Percentiles rank a stretch among this genome's conserved stretches.
Conservation (phyloP, 2,797 vertebrate genomes). For the Odontamblyopus lacepedii region DNA sequence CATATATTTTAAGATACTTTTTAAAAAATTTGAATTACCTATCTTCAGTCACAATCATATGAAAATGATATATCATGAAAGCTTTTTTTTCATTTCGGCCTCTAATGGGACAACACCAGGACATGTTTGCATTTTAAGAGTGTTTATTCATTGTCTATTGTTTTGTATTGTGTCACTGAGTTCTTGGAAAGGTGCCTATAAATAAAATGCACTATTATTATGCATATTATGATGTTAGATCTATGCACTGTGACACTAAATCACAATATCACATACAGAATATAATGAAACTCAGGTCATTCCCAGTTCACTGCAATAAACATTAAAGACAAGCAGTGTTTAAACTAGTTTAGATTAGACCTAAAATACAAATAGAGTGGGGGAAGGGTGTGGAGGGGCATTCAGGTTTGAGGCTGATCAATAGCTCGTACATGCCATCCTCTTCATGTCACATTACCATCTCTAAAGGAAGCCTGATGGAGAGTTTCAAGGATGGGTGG, state of each 20-base stretch:
- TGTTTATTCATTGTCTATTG: not conserved
- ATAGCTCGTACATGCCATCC: constrained; percentile 54
- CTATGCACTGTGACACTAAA: not conserved
- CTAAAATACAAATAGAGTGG: not conserved
- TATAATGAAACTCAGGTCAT: too few species aligned
- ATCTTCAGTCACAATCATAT: too few species aligned
- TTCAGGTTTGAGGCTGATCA: constrained; percentile 58
- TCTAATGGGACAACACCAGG: too few species aligned
- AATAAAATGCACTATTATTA: not conserved
- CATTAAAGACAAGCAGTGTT: not conserved
- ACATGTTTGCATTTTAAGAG: too few species aligned
- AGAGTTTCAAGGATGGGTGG: not conserved
- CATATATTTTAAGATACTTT: too few species aligned
- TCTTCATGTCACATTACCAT: constrained; percentile 72
- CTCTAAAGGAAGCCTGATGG: constrained; percentile 57
- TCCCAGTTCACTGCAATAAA: not conserved
- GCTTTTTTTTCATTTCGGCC: too few species aligned
- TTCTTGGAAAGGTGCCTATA: not conserved
- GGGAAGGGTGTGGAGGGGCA: constrained; percentile 4
- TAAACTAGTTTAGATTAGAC: not conserved
- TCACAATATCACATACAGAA: not conserved
- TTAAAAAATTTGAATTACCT: too few species aligned
- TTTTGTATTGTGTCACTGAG: not conserved
- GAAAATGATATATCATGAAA: too few species aligned
- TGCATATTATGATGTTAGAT: not conserved